Percentiles rank a stretch among this genome's conserved stretches.
phyloP scores from a whole-genome alignment of 35 echinoderm and acorn worm genomes.

The Ophioderma brevispina region DNA sequence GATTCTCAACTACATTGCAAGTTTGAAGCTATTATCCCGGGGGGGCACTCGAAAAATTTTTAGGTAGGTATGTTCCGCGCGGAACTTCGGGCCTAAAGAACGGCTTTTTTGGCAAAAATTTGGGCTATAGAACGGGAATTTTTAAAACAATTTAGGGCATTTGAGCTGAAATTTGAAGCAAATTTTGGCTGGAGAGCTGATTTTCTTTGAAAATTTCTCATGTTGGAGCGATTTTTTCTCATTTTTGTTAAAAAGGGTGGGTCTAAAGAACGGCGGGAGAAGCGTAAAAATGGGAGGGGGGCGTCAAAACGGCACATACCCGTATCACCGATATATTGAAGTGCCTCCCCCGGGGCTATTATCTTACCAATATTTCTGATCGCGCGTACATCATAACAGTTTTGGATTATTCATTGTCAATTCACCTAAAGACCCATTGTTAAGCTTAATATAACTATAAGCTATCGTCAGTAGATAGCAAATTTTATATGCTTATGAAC shows the following conservation, averaged over 20 bases:
- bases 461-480: too few species aligned
- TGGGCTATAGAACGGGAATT: background rate
- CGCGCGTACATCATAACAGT: too few species aligned
- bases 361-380: too few species aligned
- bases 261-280: too few species aligned
- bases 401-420: too few species aligned
- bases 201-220: background rate
- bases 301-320: background rate
- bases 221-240: background rate
- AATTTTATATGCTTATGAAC: too few species aligned
- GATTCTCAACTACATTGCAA: too few species aligned
- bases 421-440: too few species aligned
- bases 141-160: background rate
- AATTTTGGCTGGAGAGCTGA: background rate
- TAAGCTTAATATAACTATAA: too few species aligned
- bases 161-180: background rate
- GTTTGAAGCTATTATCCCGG: background rate
- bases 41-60: background rate
- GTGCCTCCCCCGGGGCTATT: too few species aligned
- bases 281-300: background rate
- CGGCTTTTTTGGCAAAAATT: background rate
- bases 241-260: background rate
- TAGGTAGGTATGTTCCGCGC: background rate
- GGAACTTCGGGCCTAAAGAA: background rate
- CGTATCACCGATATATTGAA: background rate